Conservation (phyloP, 2,797 vertebrate genomes). For the Gorsachius magnificus region DNA sequence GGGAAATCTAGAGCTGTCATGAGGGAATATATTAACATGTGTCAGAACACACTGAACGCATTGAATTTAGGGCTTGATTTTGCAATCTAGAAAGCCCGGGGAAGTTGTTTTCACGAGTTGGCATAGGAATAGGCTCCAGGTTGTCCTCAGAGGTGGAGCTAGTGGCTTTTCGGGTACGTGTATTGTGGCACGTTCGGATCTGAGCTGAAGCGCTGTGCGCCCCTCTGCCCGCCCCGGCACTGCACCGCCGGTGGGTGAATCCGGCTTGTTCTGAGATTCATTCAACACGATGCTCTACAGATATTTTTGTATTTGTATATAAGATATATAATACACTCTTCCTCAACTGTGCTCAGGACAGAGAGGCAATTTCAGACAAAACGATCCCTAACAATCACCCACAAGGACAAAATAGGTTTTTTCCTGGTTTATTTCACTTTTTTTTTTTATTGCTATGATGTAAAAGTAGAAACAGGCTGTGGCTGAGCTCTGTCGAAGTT, state of each 20-base stretch:
- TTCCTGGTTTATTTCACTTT: neutral
- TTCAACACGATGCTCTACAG: neutral
- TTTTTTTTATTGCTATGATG: neutral
- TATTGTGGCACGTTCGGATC: neutral
- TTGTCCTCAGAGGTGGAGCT: neutral
- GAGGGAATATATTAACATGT: conserved; percentile 3
- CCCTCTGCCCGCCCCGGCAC: neutral
- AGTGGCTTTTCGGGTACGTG: neutral
- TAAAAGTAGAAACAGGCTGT: neutral
- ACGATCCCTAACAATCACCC: neutral
- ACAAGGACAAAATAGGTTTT: neutral
- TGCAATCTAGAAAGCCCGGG: neutral
- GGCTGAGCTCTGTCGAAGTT: neutral
- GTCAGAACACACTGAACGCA: neutral
- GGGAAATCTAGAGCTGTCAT: conserved; percentile 23
- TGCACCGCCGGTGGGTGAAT: neutral
- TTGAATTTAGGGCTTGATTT: neutral
- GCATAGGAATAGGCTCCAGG: neutral
- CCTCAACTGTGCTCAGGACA: neutral
- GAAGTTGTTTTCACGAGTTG: neutral
- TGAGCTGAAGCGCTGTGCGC: neutral
- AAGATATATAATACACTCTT: neutral
- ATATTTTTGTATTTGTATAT: neutral
- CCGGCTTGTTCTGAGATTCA: neutral
- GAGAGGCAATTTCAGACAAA: neutral